Conservation (phyloP, 2,113 vertebrate genomes). For the Prolemur simus region DNA sequence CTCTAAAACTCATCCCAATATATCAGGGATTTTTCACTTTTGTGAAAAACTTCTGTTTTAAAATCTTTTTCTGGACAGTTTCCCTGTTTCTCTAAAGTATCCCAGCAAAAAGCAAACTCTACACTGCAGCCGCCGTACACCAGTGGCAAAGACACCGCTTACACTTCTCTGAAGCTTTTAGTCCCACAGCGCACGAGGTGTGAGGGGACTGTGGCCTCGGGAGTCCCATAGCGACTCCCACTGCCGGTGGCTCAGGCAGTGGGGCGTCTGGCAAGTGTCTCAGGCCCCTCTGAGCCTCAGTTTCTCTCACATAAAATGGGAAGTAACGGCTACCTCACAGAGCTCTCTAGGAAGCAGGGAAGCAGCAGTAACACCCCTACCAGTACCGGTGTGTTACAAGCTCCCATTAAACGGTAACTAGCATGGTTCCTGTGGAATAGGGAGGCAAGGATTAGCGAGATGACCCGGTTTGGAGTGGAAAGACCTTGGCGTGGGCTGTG, state of each 20-base stretch:
- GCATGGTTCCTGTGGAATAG: not conserved
- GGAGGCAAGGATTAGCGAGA: not conserved
- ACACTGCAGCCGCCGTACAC: rapidly evolving
- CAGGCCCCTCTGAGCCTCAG: not conserved
- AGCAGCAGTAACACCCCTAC: rapidly evolving
- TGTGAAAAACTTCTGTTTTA: not conserved
- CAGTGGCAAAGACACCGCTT: not conserved
- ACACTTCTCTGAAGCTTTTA: not conserved
- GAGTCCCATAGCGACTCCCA: no score
- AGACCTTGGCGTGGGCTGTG: not conserved
- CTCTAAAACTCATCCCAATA: not conserved
- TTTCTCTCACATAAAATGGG: not conserved
- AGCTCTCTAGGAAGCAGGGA: not conserved
- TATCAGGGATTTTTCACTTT: not conserved
- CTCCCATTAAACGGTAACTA: rapidly evolving
- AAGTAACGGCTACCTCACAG: not conserved
- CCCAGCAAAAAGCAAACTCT: not conserved
- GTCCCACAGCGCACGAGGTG: not conserved
- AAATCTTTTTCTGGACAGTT: not conserved
- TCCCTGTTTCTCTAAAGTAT: not conserved
- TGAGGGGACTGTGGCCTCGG: no score
- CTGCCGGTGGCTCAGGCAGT: not conserved
- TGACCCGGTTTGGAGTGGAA: not conserved
- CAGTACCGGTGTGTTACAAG: rapidly evolving
- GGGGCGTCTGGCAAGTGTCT: not conserved